Evolutionary conservation across 2,888 invertebrate genomes (phyloP).

Genomic region (Dendrolimus houi): DNA sequence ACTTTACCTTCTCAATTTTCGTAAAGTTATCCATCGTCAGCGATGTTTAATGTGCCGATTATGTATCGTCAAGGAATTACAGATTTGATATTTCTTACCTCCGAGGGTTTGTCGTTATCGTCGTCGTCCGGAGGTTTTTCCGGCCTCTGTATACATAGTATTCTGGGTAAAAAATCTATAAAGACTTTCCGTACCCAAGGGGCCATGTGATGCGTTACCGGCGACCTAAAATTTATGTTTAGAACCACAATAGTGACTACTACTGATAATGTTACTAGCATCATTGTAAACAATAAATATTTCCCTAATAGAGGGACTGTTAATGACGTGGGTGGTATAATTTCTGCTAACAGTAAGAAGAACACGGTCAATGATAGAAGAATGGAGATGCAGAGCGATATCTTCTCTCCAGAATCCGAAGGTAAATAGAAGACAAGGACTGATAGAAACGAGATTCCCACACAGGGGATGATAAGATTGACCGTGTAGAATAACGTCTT

Average conservation of each 20-base stretch:
- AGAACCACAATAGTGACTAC: constrained; percentile 95
- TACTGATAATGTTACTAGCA: constrained; percentile 93
- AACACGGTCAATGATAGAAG: constrained; percentile 95
- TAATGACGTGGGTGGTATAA: constrained; percentile 95
- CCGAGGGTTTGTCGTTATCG: constrained; percentile 65
- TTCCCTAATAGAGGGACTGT: constrained; percentile 94
- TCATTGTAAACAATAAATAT: constrained; percentile 96
- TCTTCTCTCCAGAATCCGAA: constrained; percentile 98
- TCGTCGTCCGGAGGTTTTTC: constrained; percentile 85
- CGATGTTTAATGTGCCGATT: too few relatives aligned
- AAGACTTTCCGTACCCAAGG: constrained; percentile 93
- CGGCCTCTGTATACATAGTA: constrained; percentile 92
- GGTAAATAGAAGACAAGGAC: constrained; percentile 98
- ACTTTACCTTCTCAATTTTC: too few relatives aligned
- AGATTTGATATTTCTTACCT: constrained; percentile 50
- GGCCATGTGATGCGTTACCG: constrained; percentile 94
- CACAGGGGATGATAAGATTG: constrained; percentile 97
- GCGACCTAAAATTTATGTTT: constrained; percentile 94
- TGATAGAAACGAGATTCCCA: constrained; percentile 97
- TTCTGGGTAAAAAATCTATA: constrained; percentile 89
- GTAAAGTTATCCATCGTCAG: too few relatives aligned
- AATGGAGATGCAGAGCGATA: constrained; percentile 96
- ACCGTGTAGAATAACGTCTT: constrained; percentile 99
- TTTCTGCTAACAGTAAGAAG: constrained; percentile 94
- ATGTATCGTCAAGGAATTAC: background rate